phyloP scores from a whole-genome alignment of 2,888 invertebrate species.

The Leistus spinibarbis region DNA sequence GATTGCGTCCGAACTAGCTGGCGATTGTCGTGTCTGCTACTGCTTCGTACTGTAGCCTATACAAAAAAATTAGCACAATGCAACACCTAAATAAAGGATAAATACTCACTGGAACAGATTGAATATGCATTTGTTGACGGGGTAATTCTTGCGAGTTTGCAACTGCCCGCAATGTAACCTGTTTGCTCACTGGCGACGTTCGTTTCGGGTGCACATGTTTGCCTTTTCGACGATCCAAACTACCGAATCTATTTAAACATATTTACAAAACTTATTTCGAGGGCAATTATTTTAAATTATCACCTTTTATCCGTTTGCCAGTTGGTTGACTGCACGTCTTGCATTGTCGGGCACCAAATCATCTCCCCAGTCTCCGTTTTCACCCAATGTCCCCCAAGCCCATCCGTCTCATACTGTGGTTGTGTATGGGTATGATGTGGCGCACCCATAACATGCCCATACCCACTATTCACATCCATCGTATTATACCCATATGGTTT shows the following conservation, averaged over 20 bases:
- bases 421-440: conserved; percentile 55
- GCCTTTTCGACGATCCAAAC: conserved; percentile 65
- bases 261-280: neutral
- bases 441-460: conserved; percentile 30
- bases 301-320: conserved; percentile 56
- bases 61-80: neutral
- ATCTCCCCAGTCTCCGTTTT: conserved; percentile 53
- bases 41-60: conserved; percentile 10
- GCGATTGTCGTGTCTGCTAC: conserved; percentile 50
- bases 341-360: conserved; percentile 53
- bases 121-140: conserved; percentile 6
- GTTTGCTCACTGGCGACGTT: conserved; percentile 51
- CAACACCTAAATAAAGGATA: neutral
- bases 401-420: conserved; percentile 56
- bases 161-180: conserved; percentile 40
- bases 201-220: conserved; percentile 52
- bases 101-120: neutral
- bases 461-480: conserved; percentile 7
- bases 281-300: neutral
- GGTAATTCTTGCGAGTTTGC: conserved; percentile 18
- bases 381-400: conserved; percentile 57
- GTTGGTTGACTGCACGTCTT: conserved; percentile 39
- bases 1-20: conserved; percentile 64
- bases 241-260: conserved; percentile 59
- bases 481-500: conserved; percentile 10